Conservation (phyloP, 2,113 vertebrate species). For the Calypte anna region DNA sequence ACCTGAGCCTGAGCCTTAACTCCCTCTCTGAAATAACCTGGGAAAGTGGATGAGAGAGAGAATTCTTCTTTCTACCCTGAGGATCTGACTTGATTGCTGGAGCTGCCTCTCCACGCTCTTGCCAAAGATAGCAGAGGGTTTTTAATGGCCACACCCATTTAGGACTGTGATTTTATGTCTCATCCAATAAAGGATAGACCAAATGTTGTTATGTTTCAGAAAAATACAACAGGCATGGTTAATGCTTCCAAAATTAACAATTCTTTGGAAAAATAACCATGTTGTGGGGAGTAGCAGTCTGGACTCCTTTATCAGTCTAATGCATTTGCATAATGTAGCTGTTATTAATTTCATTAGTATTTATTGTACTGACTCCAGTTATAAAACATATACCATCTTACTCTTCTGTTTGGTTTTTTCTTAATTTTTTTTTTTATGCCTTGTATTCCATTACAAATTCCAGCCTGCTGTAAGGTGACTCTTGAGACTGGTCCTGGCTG, state of each 20-base stretch:
- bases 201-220: neutral
- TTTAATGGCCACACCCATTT: constrained; percentile 1
- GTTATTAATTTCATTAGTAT: neutral
- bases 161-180: constrained; percentile 21
- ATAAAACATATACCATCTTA: neutral
- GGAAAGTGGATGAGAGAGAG: neutral
- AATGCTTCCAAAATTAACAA: constrained; percentile 39
- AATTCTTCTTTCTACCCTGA: neutral
- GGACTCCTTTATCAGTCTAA: neutral
- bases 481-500: neutral
- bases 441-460: too few relatives aligned
- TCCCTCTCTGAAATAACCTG: neutral
- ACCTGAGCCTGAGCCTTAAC: neutral
- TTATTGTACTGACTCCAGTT: neutral
- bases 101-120: neutral
- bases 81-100: constrained; percentile 8
- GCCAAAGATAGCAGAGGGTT: constrained; percentile 39
- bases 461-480: neutral
- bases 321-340: neutral
- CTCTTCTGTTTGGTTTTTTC: neutral
- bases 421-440: neutral
- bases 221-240: neutral
- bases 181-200: neutral
- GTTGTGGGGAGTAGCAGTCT: neutral
- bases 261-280: neutral